Conservation (phyloP, 2,113 vertebrate species). For the Piprites chloris region DNA sequence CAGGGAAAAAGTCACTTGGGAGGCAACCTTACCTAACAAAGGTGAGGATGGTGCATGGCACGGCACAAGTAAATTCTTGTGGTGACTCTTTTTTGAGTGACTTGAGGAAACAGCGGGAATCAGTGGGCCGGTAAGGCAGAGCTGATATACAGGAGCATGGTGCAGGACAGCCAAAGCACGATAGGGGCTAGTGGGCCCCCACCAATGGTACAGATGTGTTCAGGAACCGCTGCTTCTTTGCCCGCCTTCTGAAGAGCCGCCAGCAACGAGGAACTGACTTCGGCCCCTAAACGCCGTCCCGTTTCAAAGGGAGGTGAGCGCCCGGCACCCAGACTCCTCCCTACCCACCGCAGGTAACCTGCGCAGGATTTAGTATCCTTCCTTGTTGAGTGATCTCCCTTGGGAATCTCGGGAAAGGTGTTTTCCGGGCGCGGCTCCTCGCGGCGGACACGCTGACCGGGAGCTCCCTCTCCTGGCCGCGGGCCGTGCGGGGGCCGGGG, state of each 20-base stretch:
- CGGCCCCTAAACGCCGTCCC: fast-evolving
- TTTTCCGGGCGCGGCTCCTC: fast-evolving
- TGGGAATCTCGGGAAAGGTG: fast-evolving
- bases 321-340: neutral
- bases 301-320: fast-evolving
- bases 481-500: fast-evolving
- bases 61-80: too few species aligned
- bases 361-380: fast-evolving
- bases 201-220: fast-evolving
- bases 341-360: fast-evolving
- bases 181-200: fast-evolving
- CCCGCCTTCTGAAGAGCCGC: fast-evolving
- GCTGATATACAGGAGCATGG: neutral
- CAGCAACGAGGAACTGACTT: neutral
- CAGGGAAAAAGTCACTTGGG: neutral
- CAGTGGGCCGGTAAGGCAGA: too few species aligned
- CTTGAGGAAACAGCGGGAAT: neutral
- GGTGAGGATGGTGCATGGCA: neutral
- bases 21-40: neutral
- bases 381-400: fast-evolving
- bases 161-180: neutral
- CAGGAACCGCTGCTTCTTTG: neutral
- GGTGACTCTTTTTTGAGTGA: neutral
- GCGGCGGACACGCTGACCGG: fast-evolving
- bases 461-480: neutral